phyloP scores from a whole-genome alignment of 2,797 vertebrate species.

The Anguilla marmorata region DNA sequence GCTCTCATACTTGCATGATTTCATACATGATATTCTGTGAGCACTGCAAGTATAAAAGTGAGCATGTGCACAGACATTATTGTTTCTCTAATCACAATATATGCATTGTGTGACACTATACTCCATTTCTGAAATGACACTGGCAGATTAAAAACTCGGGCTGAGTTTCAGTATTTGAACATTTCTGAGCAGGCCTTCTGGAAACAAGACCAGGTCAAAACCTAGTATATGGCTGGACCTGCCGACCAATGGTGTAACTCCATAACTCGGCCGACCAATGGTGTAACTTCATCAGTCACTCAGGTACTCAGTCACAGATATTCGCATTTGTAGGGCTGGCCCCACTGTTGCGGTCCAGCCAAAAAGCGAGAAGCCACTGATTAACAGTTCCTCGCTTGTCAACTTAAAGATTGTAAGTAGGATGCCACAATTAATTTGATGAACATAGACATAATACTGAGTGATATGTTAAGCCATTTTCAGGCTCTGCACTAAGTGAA shows the following conservation, averaged over 20 bases:
- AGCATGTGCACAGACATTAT: background rate
- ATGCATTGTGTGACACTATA: background rate
- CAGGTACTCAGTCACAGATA: too few species aligned
- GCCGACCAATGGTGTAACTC: too few species aligned
- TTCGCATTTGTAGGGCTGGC: too few species aligned
- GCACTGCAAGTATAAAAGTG: background rate
- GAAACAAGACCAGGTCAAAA: too few species aligned
- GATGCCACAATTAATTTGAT: background rate
- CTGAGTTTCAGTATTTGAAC: background rate
- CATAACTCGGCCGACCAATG: too few species aligned
- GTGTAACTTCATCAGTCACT: too few species aligned
- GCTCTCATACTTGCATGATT: background rate
- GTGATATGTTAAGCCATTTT: too few species aligned
- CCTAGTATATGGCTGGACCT: too few species aligned
- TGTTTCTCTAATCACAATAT: background rate
- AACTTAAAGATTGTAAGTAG: background rate
- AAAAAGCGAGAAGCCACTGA: background rate
- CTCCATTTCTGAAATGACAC: background rate
- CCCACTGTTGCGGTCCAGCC: too few species aligned
- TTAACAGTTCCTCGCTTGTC: background rate
- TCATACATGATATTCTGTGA: background rate
- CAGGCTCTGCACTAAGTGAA: background rate
- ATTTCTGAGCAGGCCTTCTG: background rate
- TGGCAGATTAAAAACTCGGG: too few species aligned
- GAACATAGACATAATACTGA: too few species aligned